A percentile compares a stretch with the other conserved stretches of the same genome.
Evolutionary conservation across 2,888 invertebrate species (phyloP).

Genomic region (Netelia melanura): DNA sequence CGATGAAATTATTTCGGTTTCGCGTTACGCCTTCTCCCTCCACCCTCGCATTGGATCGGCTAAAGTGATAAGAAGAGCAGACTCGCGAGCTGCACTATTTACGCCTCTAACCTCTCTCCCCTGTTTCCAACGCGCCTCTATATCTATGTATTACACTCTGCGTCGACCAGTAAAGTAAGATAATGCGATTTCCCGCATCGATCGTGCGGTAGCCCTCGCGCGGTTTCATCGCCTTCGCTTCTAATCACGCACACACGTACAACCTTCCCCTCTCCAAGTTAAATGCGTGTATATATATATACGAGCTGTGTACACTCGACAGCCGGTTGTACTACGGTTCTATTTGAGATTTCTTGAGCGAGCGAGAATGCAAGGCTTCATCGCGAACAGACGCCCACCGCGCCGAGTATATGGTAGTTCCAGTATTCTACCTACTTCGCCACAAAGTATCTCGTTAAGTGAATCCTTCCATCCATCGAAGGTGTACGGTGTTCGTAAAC

Average conservation of each 20-base stretch:
- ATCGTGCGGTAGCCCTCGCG: conserved; percentile 49
- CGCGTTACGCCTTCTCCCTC: conserved; percentile 17
- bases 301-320: conserved; percentile 5
- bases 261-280: neutral
- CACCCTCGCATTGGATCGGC: conserved; percentile 31
- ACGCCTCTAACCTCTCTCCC: conserved; percentile 22
- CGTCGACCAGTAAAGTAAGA: conserved; percentile 72
- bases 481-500: conserved; percentile 6
- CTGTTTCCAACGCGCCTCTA: conserved; percentile 9
- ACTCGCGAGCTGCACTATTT: conserved; percentile 33
- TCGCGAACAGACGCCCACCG: conserved; percentile 26
- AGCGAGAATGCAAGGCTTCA: conserved; percentile 33
- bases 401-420: conserved; percentile 20
- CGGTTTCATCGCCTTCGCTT: conserved; percentile 51
- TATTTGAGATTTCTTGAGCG: conserved; percentile 33
- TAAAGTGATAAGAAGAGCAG: conserved; percentile 54
- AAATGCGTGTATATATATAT: neutral
- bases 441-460: conserved; percentile 51
- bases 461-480: conserved; percentile 38
- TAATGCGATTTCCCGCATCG: conserved; percentile 74
- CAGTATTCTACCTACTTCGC: conserved; percentile 25
- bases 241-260: conserved; percentile 12
- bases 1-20: conserved; percentile 64
- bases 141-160: conserved; percentile 16
- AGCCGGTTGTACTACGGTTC: neutral